Evolutionary conservation across 2,888 invertebrate species (phyloP).

Genomic region (Dorcus parallelipipedus): DNA sequence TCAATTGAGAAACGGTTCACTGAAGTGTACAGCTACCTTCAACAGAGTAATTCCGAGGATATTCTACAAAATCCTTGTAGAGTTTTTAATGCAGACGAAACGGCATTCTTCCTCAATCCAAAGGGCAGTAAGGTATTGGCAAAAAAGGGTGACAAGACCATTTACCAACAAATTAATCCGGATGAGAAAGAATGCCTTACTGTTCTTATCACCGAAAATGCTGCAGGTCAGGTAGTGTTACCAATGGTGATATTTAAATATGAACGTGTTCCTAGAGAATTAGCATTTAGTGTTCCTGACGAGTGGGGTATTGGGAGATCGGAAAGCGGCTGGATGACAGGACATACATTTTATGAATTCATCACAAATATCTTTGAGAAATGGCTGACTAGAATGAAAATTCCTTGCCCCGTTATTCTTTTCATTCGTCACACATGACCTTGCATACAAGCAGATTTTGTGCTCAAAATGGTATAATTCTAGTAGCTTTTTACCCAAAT

Average conservation of each 20-base stretch:
- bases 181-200: too few relatives aligned
- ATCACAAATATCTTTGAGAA: slow-evolving; percentile 33
- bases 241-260: slow-evolving; percentile 34
- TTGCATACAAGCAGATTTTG: too few relatives aligned
- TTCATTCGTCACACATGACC: too few relatives aligned
- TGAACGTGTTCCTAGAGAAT: slow-evolving; percentile 31
- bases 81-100: slow-evolving; percentile 42
- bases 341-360: slow-evolving; percentile 43
- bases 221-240: slow-evolving; percentile 24
- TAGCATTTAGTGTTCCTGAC: slow-evolving; percentile 31
- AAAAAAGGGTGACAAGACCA: slow-evolving; percentile 34
- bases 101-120: slow-evolving; percentile 39
- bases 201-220: slow-evolving; percentile 29
- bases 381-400: too few relatives aligned
- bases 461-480: too few relatives aligned
- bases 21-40: too few relatives aligned
- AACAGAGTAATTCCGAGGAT: slow-evolving; percentile 1
- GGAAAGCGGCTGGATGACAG: slow-evolving; percentile 48
- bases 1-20: too few relatives aligned
- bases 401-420: too few relatives aligned
- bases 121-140: slow-evolving; percentile 37
- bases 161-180: slow-evolving; percentile 29
- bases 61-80: slow-evolving; percentile 33
- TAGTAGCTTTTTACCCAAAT: too few relatives aligned
- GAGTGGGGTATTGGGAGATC: slow-evolving; percentile 42